Base-by-base conservation (phyloP, 2,797 vertebrate species). In the Melanotaenia nigrans region DNA sequence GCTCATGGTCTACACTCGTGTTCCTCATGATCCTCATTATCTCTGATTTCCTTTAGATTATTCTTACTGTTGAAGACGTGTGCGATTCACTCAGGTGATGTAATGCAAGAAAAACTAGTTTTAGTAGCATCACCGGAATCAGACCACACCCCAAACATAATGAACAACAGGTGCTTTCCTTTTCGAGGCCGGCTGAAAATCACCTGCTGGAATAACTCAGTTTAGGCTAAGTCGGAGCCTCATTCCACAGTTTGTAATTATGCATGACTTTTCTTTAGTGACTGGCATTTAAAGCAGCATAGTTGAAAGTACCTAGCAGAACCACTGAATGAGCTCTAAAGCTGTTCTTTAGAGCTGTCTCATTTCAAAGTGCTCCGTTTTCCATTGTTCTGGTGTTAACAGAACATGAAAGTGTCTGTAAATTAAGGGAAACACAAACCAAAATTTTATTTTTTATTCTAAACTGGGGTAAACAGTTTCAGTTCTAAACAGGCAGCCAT, bases 1-100 rank as follows among this genome's bases (percentile, higher is more conserved):
- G 20, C 8, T 0, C 30, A 57, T 5, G 11, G 4, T 45, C 13
- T 2, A 57, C 3, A 20, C 24, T 20, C 60, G 38, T 5, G 13
- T 25, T 25, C 8, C 25, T 6, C 22, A 4, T 64, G 20, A 33
- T 33, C 32, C 32, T 33, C 32, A 8, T 33, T 6, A 10, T 7
- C 12, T 57, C 0, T 51, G 0, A 0, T 20, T 35, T 38, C 14
- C 38, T 24, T 25, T 40, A 16, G 18, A 14, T 40, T 55, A 1
- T 32, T 64, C 40, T 30, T 45, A 0, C 32, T 10, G 62, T 11
- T 11, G 13, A 22, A 33, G n/a, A 24, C 32, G 5, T 9, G 0
- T 20, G 12, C 30, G 49, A 71, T 40, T 42, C 5, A 42, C 4
- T 40, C 32, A 70, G 28, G 54, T 75, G 70, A 80, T 28, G 1